Evolutionary conservation across 2,888 invertebrate genomes (phyloP).

Genomic region (Pseudococcus jackbeardsleyi): DNA sequence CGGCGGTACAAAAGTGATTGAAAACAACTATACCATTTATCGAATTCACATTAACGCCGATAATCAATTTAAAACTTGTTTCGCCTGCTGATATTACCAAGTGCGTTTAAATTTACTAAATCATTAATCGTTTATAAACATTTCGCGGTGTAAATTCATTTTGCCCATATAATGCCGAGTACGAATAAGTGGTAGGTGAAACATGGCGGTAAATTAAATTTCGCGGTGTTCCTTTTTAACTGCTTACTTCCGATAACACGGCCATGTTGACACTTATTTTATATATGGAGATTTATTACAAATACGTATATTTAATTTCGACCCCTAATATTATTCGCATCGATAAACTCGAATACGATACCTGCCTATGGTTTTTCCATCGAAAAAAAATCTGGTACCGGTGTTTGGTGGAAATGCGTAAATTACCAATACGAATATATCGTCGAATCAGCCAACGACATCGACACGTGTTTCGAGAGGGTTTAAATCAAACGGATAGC

Average conservation of each 20-base stretch:
- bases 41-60: conserved; percentile 23
- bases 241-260: conserved; percentile 37
- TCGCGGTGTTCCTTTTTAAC: conserved; percentile 29
- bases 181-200: neutral
- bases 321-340: neutral
- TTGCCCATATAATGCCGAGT: neutral
- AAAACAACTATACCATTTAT: conserved; percentile 26
- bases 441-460: neutral
- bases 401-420: neutral
- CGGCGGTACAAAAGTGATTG: conserved; percentile 2
- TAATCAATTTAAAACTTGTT: conserved; percentile 41
- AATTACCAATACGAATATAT: neutral
- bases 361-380: no score
- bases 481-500: neutral
- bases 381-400: neutral
- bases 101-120: conserved; percentile 37
- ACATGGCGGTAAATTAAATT: conserved; percentile 23
- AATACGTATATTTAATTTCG: neutral
- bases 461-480: neutral
- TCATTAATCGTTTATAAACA: conserved; percentile 38
- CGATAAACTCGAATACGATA: neutral
- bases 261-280: conserved; percentile 5
- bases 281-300: neutral
- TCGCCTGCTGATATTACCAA: conserved; percentile 31
- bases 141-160: conserved; percentile 39